Conservation (phyloP, 2,797 vertebrate genomes). For the Dryobates pubescens region DNA sequence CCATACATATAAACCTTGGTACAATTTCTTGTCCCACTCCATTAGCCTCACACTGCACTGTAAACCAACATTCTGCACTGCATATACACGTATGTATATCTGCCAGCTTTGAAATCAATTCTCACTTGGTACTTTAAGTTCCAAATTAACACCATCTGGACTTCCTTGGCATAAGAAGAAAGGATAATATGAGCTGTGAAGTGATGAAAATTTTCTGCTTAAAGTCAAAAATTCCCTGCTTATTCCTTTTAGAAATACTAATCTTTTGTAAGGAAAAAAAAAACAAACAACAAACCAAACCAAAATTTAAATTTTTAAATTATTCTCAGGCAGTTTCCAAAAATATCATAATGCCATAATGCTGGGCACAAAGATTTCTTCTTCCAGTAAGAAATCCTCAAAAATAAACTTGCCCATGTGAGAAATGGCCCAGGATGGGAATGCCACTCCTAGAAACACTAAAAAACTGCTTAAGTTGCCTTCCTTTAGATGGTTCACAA, state of each 20-base stretch:
- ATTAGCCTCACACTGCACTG: background rate
- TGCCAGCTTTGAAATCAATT: background rate
- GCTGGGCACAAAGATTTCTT: background rate
- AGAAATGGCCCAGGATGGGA: background rate
- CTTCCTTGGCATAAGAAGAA: background rate
- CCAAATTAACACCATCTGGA: slow-evolving; percentile 57
- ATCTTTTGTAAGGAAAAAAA: background rate
- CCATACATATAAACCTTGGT: background rate
- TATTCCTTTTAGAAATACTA: background rate
- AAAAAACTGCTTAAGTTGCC: background rate
- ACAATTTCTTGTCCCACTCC: background rate
- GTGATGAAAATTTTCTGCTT: background rate
- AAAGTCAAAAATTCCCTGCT: background rate
- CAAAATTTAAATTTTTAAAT: background rate
- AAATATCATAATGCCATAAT: background rate
- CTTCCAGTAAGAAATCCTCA: background rate
- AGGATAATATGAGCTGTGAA: background rate
- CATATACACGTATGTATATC: background rate
- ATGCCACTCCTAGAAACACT: background rate
- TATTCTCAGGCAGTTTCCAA: background rate
- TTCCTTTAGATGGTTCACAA: background rate
- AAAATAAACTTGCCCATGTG: background rate
- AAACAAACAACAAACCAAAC: no score
- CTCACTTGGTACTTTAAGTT: background rate
- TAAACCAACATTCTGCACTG: background rate